Evolutionary conservation across 2,113 vertebrate species (phyloP).

Genomic region (Callaeas wilsoni): DNA sequence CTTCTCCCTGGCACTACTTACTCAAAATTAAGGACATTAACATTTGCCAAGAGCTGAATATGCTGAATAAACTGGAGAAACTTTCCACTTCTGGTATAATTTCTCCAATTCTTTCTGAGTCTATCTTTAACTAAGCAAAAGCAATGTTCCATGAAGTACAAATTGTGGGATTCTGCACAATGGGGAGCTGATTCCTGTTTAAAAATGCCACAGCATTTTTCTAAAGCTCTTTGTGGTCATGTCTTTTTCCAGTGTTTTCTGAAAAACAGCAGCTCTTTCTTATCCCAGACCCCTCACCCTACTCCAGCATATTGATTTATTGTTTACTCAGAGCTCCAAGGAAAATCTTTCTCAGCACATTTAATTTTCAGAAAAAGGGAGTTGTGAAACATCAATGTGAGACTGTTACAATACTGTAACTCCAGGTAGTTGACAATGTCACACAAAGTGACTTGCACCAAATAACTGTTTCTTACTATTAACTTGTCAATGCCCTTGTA

Average conservation of each 20-base stretch:
- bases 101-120: neutral
- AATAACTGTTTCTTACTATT: neutral
- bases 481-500: neutral
- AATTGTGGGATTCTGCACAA: neutral
- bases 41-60: neutral
- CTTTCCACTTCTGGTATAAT: neutral
- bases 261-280: neutral
- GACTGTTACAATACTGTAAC: neutral
- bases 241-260: neutral
- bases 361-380: neutral
- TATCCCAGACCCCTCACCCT: neutral
- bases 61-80: neutral
- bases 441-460: neutral
- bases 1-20: neutral
- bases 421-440: neutral
- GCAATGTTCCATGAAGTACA: neutral
- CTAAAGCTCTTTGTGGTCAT: neutral
- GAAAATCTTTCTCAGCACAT: neutral
- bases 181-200: neutral
- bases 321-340: neutral
- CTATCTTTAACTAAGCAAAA: neutral
- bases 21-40: neutral
- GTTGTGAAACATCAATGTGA: neutral
- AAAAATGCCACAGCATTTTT: neutral
- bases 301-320: neutral